Base-by-base conservation (phyloP, 2,113 vertebrate genomes). In the Ceyx melanurus region DNA sequence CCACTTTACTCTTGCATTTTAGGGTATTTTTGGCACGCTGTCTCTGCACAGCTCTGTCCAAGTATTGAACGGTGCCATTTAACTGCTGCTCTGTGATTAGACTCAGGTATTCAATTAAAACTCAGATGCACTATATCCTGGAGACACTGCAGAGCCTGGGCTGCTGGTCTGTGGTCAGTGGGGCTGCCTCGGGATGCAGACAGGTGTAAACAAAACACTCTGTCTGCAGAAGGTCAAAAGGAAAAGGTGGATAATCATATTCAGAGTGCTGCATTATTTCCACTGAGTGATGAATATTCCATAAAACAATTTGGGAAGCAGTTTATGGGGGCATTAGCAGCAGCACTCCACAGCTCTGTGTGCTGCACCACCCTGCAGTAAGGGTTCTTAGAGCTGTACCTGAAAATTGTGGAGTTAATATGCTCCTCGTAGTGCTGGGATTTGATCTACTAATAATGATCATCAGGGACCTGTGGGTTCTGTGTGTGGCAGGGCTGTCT, bases 51-150 rank as follows among this genome's bases (percentile, higher is more conserved):
- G 26, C 17, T 42, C 54, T 29, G n/a, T 1, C 15, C 57, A 16
- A 7, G 4, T 1, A 8, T 7, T 0, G 2, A 2, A 4, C 0
- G 16, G 10, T 26, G 66, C 58, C 5, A 0, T 16, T 50, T 4
- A 11, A 21, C 67, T 67, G 42, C 2, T 9, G 1, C 7, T 9
- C 61, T 37, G 3, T 40, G 40, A 3, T 14, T 22, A 29, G 14
- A 15, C 56, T 31, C 56, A 16, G 72, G 22, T 43, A 20, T 10
- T 23, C n/a, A 28, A 18, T 35, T 64, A 50, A 33, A 57, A 16
- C 50, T 25, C 43, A 4, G 33, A 18, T 26, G 46, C 11, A 1
- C 13, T 14, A 0, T 9, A 8, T 48, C 61, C 66, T 15, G n/a
- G 28, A 12, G 15, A 14, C 0, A 4, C 10, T 28, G 42, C 62